These are phyloP conservation scores for Glareola pratincola DNA, from an alignment of 2,113 vertebrate genomes.

Conservation along the genomic window DNA sequence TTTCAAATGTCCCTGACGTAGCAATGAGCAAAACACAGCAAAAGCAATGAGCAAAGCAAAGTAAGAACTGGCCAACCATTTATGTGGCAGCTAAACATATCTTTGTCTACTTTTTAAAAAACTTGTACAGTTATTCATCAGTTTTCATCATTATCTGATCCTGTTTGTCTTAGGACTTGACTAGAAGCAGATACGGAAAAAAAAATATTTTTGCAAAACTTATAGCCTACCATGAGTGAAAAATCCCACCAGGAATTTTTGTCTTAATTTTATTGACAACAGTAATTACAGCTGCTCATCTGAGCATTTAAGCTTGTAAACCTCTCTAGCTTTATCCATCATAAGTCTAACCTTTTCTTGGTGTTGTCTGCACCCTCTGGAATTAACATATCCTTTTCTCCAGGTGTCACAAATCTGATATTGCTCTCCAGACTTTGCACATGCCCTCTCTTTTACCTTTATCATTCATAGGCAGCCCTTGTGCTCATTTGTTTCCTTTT, in stretches of 20 bases:
- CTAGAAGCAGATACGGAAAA: not conserved
- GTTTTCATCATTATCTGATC: not conserved
- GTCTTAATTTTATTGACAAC: not conserved
- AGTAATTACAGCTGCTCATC: not conserved
- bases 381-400: not conserved
- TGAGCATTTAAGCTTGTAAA: not conserved
- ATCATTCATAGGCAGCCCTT: not conserved
- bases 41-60: not conserved
- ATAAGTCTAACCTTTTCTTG: not conserved
- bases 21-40: not conserved
- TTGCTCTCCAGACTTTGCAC: not conserved
- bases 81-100: not conserved
- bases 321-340: not conserved
- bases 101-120: not conserved
- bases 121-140: not conserved
- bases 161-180: not conserved
- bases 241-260: not conserved
- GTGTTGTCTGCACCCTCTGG: not conserved
- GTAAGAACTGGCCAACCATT: not conserved
- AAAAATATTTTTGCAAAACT: not conserved
- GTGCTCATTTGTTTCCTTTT: not conserved
- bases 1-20: not conserved
- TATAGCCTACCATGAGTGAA: not conserved
- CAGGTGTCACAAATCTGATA: not conserved
- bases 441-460: not conserved